These are phyloP conservation scores for Halcyon malimbica DNA, from an alignment of 2,113 vertebrate species.

Conservation along the genomic window DNA sequence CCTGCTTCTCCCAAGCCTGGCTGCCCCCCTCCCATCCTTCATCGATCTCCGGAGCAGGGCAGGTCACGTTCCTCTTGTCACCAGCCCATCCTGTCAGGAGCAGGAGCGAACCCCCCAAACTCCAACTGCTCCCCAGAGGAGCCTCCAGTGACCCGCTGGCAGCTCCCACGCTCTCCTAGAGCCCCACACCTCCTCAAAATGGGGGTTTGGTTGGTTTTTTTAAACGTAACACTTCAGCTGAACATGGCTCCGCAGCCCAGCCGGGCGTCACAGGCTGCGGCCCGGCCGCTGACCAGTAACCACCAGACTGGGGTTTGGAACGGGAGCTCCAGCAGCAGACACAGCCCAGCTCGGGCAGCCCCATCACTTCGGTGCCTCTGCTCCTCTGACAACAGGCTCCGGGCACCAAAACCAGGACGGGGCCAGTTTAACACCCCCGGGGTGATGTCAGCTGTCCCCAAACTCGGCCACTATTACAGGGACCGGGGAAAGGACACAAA, in stretches of 20 bases:
- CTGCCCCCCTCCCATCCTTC: not conserved
- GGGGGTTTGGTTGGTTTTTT: too few relatives aligned
- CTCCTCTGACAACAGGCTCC: not conserved
- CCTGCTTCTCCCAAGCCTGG: not conserved
- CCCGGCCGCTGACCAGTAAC: not conserved
- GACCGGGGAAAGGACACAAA: not conserved
- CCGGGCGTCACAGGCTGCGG: fast-evolving
- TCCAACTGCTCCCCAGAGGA: not conserved
- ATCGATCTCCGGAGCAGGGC: not conserved
- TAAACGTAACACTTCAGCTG: not conserved
- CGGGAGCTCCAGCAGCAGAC: not conserved
- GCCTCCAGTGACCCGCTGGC: fast-evolving
- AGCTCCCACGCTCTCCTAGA: not conserved
- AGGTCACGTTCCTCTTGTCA: not conserved
- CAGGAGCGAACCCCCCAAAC: fast-evolving
- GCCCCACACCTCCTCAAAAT: fast-evolving
- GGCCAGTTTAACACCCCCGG: too few relatives aligned
- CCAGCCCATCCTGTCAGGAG: not conserved
- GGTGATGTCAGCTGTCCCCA: not conserved
- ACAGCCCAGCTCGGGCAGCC: not conserved
- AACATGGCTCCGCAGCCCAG: fast-evolving
- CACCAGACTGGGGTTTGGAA: fast-evolving
- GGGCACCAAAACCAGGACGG: not conserved
- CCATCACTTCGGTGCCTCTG: not conserved
- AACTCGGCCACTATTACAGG: not conserved